Evolutionary conservation across 2,888 invertebrate genomes (phyloP).

Genomic region (Xestobium rufovillosum): DNA sequence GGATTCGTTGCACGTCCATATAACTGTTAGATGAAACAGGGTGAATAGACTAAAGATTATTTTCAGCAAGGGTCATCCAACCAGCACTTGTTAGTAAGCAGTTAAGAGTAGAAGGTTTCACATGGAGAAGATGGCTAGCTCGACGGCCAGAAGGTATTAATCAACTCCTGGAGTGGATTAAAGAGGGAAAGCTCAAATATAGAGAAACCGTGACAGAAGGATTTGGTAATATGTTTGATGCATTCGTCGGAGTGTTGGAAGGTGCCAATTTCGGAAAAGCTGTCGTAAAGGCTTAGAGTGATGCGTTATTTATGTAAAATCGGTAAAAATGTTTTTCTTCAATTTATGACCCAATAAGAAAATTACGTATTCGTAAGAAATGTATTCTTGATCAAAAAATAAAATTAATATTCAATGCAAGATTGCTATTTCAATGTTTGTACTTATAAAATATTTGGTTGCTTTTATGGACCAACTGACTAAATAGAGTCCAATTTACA

Average conservation of each 20-base stretch:
- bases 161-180: slow-evolving; percentile 47
- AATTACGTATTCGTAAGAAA: no score
- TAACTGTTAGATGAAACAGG: not conserved
- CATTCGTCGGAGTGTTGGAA: slow-evolving; percentile 52
- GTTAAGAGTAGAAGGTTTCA: slow-evolving; percentile 58
- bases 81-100: slow-evolving; percentile 50
- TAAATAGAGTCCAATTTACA: no score
- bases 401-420: no score
- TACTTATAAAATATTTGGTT: no score
- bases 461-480: no score
- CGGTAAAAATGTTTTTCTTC: no score
- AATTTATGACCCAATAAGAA: no score
- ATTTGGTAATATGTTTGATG: slow-evolving; percentile 68
- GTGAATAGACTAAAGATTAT: not conserved
- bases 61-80: slow-evolving; percentile 46
- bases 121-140: slow-evolving; percentile 47
- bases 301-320: no score
- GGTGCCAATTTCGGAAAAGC: slow-evolving; percentile 68
- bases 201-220: slow-evolving; percentile 56
- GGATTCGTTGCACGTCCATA: no score
- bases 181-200: slow-evolving; percentile 62
- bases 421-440: no score
- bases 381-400: no score
- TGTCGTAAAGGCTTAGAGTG: slow-evolving; percentile 56
- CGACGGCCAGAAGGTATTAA: slow-evolving; percentile 57